Percentiles rank a stretch among this genome's conserved stretches.
These are phyloP conservation scores for Styela clava DNA, from an alignment of 23 tunicate genomes.

Conservation along the genomic window DNA sequence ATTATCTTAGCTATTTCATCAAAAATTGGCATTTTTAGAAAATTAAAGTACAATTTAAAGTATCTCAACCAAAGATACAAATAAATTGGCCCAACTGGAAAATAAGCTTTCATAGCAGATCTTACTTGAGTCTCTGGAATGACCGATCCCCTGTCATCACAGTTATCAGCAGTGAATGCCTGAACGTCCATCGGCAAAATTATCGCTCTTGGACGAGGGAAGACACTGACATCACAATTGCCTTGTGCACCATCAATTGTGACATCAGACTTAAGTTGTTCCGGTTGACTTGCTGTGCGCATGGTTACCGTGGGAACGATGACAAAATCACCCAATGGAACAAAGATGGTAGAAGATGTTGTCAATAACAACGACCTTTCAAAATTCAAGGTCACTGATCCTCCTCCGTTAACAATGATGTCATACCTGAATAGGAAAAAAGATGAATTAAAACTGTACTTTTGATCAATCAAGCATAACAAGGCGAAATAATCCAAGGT, in stretches of 20 bases:
- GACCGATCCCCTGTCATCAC: slow-evolving; percentile 71
- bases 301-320: slow-evolving; percentile 46
- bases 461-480: no score
- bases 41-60: no score
- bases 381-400: slow-evolving; percentile 47
- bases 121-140: slow-evolving; percentile 88
- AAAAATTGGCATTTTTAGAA: no score
- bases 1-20: no score
- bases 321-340: slow-evolving; percentile 75
- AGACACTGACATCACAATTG: slow-evolving; percentile 57
- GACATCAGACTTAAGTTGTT: slow-evolving; percentile 19
- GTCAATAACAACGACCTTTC: slow-evolving; percentile 46
- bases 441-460: no score
- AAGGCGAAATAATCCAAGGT: no score
- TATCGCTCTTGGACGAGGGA: slow-evolving; percentile 41
- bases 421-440: slow-evolving; percentile 54
- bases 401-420: slow-evolving; percentile 79
- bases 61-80: no score
- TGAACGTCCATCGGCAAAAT: slow-evolving; percentile 51
- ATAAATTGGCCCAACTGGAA: no score
- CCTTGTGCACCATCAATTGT: not conserved
- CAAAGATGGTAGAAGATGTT: slow-evolving; percentile 34
- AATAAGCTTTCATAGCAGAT: no score
- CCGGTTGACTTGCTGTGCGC: slow-evolving; percentile 65
- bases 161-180: slow-evolving; percentile 63